A percentile compares a stretch with the other conserved stretches of the same genome.
These are phyloP conservation scores for Ceratotherium simum DNA, from an alignment of 2,113 vertebrate species.

Conservation along the genomic window DNA sequence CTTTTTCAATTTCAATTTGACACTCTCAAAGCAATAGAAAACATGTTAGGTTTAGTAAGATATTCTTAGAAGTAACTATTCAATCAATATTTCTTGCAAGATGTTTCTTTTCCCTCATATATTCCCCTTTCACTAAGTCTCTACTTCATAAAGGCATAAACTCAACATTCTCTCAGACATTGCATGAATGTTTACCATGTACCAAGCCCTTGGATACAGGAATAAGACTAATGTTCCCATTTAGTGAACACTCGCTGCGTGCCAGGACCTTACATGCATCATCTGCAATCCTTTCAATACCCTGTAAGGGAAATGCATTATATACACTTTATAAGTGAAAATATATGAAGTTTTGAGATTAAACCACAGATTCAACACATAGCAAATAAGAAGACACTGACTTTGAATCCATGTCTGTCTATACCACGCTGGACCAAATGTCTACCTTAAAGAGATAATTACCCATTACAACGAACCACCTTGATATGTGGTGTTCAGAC, in stretches of 20 bases:
- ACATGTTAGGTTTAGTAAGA: not conserved
- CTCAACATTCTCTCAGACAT: not conserved
- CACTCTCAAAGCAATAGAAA: not conserved
- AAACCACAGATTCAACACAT: not conserved
- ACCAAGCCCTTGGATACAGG: not conserved
- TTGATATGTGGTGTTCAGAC: not conserved
- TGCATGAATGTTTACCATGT: not conserved
- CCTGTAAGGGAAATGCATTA: not conserved
- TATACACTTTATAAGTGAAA: not conserved
- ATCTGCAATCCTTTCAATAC: not conserved
- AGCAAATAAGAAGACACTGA: not conserved
- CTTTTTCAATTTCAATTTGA: not conserved
- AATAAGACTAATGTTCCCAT: not conserved
- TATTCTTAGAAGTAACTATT: not conserved
- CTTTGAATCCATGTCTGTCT: constrained; percentile 3
- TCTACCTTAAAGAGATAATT: not conserved
- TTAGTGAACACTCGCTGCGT: not conserved
- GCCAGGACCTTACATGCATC: not conserved
- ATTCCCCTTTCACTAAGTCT: not conserved
- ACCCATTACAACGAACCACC: not conserved
- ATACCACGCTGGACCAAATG: not conserved
- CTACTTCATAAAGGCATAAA: not conserved
- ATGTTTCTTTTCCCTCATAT: not conserved
- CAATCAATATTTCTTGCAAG: not conserved
- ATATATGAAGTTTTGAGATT: not conserved